Base-by-base conservation (phyloP, 2,888 invertebrate species). In the Esperia sulphurella region DNA sequence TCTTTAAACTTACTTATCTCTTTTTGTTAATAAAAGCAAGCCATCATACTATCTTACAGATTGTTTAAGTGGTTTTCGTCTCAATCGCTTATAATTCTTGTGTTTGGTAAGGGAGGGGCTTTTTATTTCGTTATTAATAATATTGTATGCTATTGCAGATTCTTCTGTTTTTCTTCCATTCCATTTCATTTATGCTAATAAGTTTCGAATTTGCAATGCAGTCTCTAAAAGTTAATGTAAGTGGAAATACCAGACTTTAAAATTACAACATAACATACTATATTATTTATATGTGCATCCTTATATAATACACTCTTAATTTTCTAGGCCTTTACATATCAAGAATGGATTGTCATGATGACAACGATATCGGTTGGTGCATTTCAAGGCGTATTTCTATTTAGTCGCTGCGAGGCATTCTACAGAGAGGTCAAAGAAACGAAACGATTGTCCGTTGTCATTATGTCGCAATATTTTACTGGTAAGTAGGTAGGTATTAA, bases 351-450 rank as follows among this genome's bases (percentile, higher is more conserved):
- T 28, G 63, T 68, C n/a, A 41, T 61, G 5, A 9, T 55, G 9
- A 41, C 61, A 2, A 51, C 71, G 12, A 54, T 63, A 3, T 41
- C 64, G 12, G 54, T 65, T 43, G 60, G 74, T 45, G 53, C 68
- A 5, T 30, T 59, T 1, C 60, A 66, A 31, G 61, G 67, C 0
- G 28, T 71, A 2, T 49, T 69, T 3, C 55, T 83, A 8, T 72
- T 75, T 21, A 7, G 72, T 1, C 65, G 76, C 4, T 69, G 68
- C 41, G 76, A 81, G 56, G 1, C 59, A 2, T 75, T 83, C 46
- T 68, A 67, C 9, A 59, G 64, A 48, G 72, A 78, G 58, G 63
- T 83, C 0, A 79, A 68, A 46, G 64, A 68, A 53, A 78, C 73
- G 0, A 84, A 83, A 56, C 63, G 67, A 14, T 52, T 81, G 28